Evolutionary conservation across 2,113 vertebrate species (phyloP), one percentile per base, ranked within the genome.

Genomic region (Oophaga pumilio): DNA sequence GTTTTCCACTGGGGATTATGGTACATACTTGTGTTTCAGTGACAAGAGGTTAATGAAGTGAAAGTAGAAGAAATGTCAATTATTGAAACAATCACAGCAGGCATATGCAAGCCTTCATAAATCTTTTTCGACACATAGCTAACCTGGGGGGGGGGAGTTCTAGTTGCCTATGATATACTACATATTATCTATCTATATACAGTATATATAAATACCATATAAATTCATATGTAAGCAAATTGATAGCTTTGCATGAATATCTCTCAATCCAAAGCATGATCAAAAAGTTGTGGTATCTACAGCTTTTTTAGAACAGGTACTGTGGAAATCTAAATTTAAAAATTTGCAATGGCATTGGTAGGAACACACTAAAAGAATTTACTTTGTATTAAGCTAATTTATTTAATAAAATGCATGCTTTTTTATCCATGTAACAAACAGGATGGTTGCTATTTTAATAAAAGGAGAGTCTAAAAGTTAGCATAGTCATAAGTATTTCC

Each of bases 41-140:
- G 62, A 71, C 82, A 84, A 69, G 52, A 53, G 82, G 82, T 79
- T 71, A 84, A 74, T 76, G 49, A 74, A 85, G 83, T 57, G 52
- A 60, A 71, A 59, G 17, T 60, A 73, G 56, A 73, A 74, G 69
- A 76, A 74, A 76, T 76, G 69, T 74, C 83, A 85, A 59, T 85
- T 57, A 85, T 33, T 85, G 68, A 33, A 85, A 85, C 26, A 85
- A 85, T 33, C 83, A 33, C 71, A 60, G 83, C 26, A 85, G 13
- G 53, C 76, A 82, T 82, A 28, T 49, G 59, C 26, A 64, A 64
- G 57, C 26, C 18, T 60, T 82, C 33, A 64, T 82, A 18, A 24
- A 79, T 28, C 52, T 79, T 56, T 59, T 79, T 77, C 2, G 49
- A 76, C 74, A 76, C 2, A 43, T 74, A 52, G 20, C 9, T n/a